Percentiles rank a stretch among this genome's conserved stretches.
These are phyloP conservation scores for Eupithecia centaureata DNA, from an alignment of 2,888 invertebrate species.

Conservation along the genomic window DNA sequence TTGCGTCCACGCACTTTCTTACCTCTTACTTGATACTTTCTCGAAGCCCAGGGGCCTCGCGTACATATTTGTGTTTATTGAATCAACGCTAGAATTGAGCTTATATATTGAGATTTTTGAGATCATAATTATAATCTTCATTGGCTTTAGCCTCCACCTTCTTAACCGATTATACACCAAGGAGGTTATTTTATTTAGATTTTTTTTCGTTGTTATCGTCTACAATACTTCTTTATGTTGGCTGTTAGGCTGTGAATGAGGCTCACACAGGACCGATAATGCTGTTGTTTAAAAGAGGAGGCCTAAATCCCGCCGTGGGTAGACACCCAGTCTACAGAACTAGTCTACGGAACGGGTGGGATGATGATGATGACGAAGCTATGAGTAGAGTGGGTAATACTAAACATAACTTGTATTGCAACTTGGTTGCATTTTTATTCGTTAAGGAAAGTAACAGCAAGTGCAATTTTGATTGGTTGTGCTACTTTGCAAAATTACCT, in stretches of 20 bases:
- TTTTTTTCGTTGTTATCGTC: background rate
- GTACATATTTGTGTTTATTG: conserved; percentile 42
- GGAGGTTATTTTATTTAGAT: background rate
- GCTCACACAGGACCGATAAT: background rate
- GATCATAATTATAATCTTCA: background rate
- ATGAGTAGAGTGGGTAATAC: background rate
- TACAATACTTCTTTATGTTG: background rate
- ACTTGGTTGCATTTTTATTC: conserved; percentile 31
- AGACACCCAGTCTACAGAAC: too few relatives aligned
- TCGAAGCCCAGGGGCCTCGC: conserved; percentile 52
- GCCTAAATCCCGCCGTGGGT: background rate
- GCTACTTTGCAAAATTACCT: conserved; percentile 24
- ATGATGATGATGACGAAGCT: background rate
- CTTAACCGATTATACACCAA: background rate
- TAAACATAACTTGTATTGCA: conserved; percentile 19
- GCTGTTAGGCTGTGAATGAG: background rate
- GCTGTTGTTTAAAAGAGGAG: background rate
- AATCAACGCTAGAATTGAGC: conserved; percentile 26
- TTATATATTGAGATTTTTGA: background rate
- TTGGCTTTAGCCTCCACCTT: background rate
- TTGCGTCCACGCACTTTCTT: conserved; percentile 77
- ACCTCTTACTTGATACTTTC: conserved; percentile 69
- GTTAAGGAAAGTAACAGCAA: conserved; percentile 33
- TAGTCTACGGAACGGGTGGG: background rate
- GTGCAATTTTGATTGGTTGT: conserved; percentile 27